A percentile compares a stretch with the other conserved stretches of the same genome.
Conservation (phyloP, 2,888 invertebrate genomes). For the Phaedon cochleariae region DNA sequence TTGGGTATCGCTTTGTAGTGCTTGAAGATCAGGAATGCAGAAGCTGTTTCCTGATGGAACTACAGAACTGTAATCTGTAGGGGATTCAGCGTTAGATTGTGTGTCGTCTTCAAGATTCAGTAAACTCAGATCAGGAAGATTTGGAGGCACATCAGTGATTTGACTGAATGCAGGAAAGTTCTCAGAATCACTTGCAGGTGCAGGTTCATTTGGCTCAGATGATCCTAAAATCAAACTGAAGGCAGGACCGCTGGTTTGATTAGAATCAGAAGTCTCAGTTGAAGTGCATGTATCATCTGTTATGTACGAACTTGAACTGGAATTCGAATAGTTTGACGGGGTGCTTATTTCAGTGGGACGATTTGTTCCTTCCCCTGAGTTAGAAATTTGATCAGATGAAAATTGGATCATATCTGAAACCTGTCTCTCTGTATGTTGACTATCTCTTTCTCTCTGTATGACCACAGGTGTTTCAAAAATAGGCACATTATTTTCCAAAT, state of each 20-base stretch:
- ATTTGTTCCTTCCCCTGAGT: too few relatives aligned
- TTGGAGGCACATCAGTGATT: constrained; percentile 15
- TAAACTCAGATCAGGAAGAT: constrained; percentile 15
- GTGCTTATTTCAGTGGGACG: too few relatives aligned
- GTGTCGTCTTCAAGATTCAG: constrained; percentile 1
- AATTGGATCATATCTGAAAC: constrained; percentile 49
- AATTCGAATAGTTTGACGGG: too few relatives aligned
- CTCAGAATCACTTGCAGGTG: neutral
- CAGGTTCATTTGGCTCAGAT: neutral
- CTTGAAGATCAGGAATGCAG: neutral
- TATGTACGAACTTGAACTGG: neutral
- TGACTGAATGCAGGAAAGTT: constrained; percentile 37
- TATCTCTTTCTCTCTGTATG: constrained; percentile 29
- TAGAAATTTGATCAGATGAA: constrained; percentile 27
- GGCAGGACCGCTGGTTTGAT: neutral
- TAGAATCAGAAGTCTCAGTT: neutral
- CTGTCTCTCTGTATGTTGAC: constrained; percentile 18
- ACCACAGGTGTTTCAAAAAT: constrained; percentile 37
- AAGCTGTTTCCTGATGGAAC: too few relatives aligned
- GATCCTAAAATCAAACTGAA: neutral
- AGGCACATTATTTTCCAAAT: constrained; percentile 26
- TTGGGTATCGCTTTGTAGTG: neutral
- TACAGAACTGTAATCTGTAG: too few relatives aligned
- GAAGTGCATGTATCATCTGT: neutral
- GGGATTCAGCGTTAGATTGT: neutral